A percentile compares a stretch with the other conserved stretches of the same genome.
Conservation (phyloP, 2,797 vertebrate species). For the Xenopus petersii region DNA sequence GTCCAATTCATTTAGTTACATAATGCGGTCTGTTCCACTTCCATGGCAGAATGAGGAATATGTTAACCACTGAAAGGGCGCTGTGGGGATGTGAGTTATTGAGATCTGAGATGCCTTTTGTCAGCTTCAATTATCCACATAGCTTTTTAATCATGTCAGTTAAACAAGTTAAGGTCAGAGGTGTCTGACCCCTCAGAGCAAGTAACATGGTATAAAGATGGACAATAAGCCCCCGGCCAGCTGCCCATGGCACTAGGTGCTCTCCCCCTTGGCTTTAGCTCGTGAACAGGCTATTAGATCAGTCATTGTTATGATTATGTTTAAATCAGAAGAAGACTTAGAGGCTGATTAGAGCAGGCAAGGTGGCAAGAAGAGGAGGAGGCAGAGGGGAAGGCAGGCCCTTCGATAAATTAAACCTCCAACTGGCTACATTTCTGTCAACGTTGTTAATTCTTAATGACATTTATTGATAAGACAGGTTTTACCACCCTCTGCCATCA, state of each 20-base stretch:
- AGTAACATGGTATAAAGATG: conserved; percentile 58
- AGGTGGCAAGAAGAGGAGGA: conserved; percentile 52
- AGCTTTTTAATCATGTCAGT: conserved; percentile 55
- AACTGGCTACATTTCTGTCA: conserved; percentile 56
- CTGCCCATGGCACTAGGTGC: conserved; percentile 46
- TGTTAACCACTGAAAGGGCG: no score
- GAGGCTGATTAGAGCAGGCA: conserved; percentile 56
- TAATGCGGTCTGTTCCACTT: no score
- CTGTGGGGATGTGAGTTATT: neutral
- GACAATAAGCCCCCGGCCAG: conserved; percentile 58
- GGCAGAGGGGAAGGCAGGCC: conserved; percentile 49
- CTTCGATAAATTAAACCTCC: conserved; percentile 60
- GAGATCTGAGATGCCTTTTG: conserved; percentile 7
- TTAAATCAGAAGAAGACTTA: conserved; percentile 59
- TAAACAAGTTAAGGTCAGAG: conserved; percentile 53
- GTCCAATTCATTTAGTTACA: no score
- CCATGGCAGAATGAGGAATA: no score
- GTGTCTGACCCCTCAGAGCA: conserved; percentile 43
- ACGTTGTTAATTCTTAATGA: conserved; percentile 65
- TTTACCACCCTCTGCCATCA: conserved; percentile 56
- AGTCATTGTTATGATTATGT: conserved; percentile 68
- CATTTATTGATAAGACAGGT: conserved; percentile 62
- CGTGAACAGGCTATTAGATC: conserved; percentile 60
- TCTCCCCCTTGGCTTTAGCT: conserved; percentile 54
- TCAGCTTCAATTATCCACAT: conserved; percentile 26